Conservation (phyloP, 2,113 vertebrate species). For the Sakesphorus luctuosus region DNA sequence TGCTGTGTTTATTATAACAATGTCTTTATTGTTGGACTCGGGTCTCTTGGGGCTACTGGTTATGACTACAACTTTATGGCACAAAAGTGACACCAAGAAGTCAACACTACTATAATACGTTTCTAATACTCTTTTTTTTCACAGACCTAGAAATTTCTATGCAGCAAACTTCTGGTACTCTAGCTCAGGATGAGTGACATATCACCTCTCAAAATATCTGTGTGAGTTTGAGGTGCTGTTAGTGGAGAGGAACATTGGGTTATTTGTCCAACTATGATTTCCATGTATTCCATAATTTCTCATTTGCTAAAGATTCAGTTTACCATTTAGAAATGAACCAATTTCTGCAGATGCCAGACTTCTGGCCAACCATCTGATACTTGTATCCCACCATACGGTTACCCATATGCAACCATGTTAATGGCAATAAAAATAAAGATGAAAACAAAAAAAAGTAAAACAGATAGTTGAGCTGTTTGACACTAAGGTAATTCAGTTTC, state of each 20-base stretch:
- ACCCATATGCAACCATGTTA: constrained; percentile 32
- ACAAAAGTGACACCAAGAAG: constrained; percentile 1
- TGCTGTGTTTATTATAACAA: constrained; percentile 28
- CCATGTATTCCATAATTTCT: constrained; percentile 8
- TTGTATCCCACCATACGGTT: constrained; percentile 37
- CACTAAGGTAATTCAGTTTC: constrained; percentile 23
- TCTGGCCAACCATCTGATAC: constrained; percentile 57
- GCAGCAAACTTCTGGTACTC: not conserved
- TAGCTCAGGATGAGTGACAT: not conserved
- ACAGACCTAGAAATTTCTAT: not conserved
- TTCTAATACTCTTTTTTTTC: not conserved
- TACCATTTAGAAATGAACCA: constrained; percentile 48
- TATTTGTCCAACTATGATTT: not conserved
- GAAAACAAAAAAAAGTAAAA: constrained; percentile 6
- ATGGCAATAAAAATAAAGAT: constrained; percentile 56
- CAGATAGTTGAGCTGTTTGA: constrained; percentile 19
- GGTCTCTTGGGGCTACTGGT: not conserved
- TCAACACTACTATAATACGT: not conserved
- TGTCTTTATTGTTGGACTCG: constrained; percentile 7
- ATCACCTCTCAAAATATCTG: not conserved
- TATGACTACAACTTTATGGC: not conserved
- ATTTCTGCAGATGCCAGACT: constrained; percentile 55
- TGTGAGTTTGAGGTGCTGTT: not conserved
- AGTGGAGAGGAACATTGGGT: not conserved
- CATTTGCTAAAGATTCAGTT: constrained; percentile 26